Percentiles rank a stretch among this genome's conserved stretches.
phyloP scores from a whole-genome alignment of 2,113 vertebrate species.

The Spheniscus mendiculus region DNA sequence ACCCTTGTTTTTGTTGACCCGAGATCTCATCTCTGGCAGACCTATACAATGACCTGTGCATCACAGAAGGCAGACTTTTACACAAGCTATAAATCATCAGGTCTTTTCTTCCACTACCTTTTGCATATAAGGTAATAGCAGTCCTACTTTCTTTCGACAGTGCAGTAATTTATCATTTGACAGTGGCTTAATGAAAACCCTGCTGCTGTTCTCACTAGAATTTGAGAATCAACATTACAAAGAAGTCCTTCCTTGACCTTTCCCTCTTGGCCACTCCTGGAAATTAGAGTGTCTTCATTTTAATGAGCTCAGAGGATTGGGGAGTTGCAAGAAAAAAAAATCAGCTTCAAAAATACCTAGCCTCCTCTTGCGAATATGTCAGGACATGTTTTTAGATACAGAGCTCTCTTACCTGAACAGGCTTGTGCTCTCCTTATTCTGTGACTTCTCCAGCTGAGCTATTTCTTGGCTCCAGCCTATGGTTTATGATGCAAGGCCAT shows the following conservation, averaged over 20 bases:
- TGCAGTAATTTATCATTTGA: neutral
- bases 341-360: constrained; percentile 11
- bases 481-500: constrained; percentile 15
- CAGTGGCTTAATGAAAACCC: neutral
- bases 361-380: neutral
- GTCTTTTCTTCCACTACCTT: neutral
- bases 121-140: neutral
- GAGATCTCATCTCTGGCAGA: neutral
- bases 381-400: constrained; percentile 11
- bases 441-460: constrained; percentile 7
- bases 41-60: too few relatives aligned
- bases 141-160: neutral
- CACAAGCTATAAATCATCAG: neutral
- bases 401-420: neutral
- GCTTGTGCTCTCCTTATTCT: constrained; percentile 23
- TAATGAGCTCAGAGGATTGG: constrained; percentile 37
- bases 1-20: neutral
- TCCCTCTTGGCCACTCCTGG: neutral
- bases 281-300: constrained; percentile 31
- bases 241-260: constrained; percentile 35
- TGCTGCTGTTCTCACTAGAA: neutral
- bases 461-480: constrained; percentile 5
- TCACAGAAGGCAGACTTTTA: neutral
- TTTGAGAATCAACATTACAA: neutral
- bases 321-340: constrained; percentile 14